Base-by-base conservation (phyloP, 2,888 invertebrate species). In the Epsilonema sp. region DNA sequence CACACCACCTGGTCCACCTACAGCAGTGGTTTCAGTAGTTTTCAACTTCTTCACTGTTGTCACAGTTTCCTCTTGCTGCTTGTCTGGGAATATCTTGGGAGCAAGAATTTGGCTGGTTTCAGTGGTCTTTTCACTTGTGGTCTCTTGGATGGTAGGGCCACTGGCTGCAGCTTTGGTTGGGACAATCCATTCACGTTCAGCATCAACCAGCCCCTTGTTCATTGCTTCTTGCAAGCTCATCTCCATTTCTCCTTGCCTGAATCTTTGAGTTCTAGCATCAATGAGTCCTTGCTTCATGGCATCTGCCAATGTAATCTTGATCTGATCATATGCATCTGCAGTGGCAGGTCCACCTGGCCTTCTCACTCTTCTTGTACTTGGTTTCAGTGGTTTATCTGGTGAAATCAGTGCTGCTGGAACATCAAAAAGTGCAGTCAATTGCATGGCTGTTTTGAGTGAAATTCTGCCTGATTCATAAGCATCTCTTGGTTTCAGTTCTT, bases 401-500 rank as follows among this genome's bases (percentile, higher is more conserved):
- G 58, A 53, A 36, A 64, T 56, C 45, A 63, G 53, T 19, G 56
- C 51, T 2, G 65, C 59, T 44, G 58, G 59, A 45, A 90, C 82
- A 63, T 83, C 83, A 46, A 87, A 69, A 46, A 89, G 71, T 58
- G 82, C 83, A 67, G 80, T 82, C 51, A 83, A 73, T 61, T 83
- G 73, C 49, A 83, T 78, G 42, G 86, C 86, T 49, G 87, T 87
- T 67, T 83, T 82, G 1, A 82, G 78, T 13, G 83, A 80, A 31
- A 89, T 80, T 58, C 84, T 73, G 59, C 82, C 80, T 48, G 78
- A 76, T 65, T 81, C 78, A 50, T 89, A 80, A 26, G 87, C 87
- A 62, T 80, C 79, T 52, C 73, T 70, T 20, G 79, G 75, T 61
- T 87, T 81, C 51, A 87, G 68, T 52, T 86, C 74, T 66, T 83